Evolutionary conservation across 2,797 vertebrate species (phyloP), one percentile per base, ranked within the genome.

Genomic region (Halcyon chelicuti): DNA sequence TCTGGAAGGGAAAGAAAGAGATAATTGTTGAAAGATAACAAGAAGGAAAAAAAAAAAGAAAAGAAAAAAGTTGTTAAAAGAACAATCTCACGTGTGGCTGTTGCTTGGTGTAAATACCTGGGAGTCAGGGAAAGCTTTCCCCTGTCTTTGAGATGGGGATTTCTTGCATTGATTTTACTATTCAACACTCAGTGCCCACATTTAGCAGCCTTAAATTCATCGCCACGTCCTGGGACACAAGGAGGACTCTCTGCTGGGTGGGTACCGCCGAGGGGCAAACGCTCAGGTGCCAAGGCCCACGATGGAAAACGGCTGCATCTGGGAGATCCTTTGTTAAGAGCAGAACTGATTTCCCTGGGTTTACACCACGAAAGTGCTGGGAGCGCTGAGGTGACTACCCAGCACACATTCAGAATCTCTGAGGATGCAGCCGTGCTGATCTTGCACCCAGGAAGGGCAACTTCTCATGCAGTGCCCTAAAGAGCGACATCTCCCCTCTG

Each of bases 1-100:
- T 99, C 99, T 99, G 98, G 82, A 97, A 97, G 68, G 79, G 93
- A 93, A 94, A 66, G 9, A 70, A 40, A 40, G 65, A 73, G 86
- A 87, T 35, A 26, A 46, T 52, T 76, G 61, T 39, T 82, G 35
- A 70, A 58, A 88, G 33, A 33, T 8, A 72, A 47, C 25, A 75
- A 26, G 72, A 37, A 92, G 88, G 62, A 42, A 40, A 40, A 31
- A 23, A 44, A 92, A 93, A 72, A 35, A 35, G 35, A 35, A n/a
- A 25, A 10, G 40, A 47, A 49, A 49, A 10, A 49, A 25, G 10
- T 23, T 35, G 8, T 42, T 86, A 37, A 93, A 93, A 81, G 39
- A 39, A 22, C 74, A 46, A 20, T 40, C 26, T 52, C 1, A 0
- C 12, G 0, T 1, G 13, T 31, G 47, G 18, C 7, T 25, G 26